Evolutionary conservation across 2,113 vertebrate species (phyloP).

Genomic region (Cynoglossus semilaevis): DNA sequence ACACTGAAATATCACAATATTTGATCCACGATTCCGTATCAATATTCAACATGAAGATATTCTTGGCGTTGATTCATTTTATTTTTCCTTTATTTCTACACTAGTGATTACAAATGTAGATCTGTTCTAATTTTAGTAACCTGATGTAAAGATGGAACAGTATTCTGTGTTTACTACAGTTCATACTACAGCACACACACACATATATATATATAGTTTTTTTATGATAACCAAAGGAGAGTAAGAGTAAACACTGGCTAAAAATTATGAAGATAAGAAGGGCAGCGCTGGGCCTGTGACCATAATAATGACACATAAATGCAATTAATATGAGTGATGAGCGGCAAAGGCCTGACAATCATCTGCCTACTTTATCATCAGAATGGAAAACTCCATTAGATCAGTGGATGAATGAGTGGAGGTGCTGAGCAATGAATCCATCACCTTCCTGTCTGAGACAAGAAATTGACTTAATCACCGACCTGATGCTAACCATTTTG

Average conservation of each 20-base stretch:
- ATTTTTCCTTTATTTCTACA: too few species aligned
- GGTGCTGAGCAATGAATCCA: conserved; percentile 56
- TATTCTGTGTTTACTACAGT: too few species aligned
- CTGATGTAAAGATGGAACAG: too few species aligned
- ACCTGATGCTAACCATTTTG: conserved; percentile 2
- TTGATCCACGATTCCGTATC: too few species aligned
- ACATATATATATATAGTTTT: too few species aligned
- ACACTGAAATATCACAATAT: too few species aligned
- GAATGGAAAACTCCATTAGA: conserved; percentile 65
- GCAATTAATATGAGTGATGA: conserved; percentile 74
- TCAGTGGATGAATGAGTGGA: conserved; percentile 50
- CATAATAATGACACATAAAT: conserved; percentile 71
- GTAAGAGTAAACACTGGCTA: conserved; percentile 48
- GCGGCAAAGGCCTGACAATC: conserved; percentile 66
- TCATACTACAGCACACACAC: too few species aligned
- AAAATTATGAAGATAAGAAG: conserved; percentile 61
- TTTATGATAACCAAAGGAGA: too few species aligned
- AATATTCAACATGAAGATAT: too few species aligned
- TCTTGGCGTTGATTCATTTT: too few species aligned
- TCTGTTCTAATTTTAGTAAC: too few species aligned
- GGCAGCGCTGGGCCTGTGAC: conserved; percentile 40
- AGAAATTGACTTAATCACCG: background rate
- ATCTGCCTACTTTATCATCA: conserved; percentile 70
- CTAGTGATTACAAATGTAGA: too few species aligned
- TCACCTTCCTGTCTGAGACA: conserved; percentile 47